Base-by-base conservation (phyloP, 1,140 invertebrate species). In the Nasonia giraulti region DNA sequence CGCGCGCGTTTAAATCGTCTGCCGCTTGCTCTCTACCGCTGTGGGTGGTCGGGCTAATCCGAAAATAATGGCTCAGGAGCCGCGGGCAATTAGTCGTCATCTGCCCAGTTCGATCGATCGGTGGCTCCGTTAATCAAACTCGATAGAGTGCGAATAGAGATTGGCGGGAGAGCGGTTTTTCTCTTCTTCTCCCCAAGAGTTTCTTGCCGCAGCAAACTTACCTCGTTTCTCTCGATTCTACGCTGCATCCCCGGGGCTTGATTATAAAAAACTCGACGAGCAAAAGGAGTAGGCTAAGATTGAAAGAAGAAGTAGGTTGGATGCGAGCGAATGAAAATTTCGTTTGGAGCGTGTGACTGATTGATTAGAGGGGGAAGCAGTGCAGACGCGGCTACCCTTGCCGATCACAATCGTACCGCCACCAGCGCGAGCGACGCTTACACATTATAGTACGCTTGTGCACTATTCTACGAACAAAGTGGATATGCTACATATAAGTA, bases 51-150 rank as follows among this genome's bases (percentile, higher is more conserved):
- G 40, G 10, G 37, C 69, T 85, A 80, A 85, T 80, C 50, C 50
- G 80, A 85, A 85, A 85, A 80, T 85, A 80, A 85, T 85, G 83
- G 78, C 50, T 27, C 2, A 62, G 27, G 76, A 44, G 40, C 10
- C 44, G 62, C 14, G 50, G 68, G 44, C 68, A 85, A 85, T 85
- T 85, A 85, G 71, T 75, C 78, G 83, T 85, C 77, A 76, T 85
- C 47, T 75, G 69, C 68, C 40, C 40, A 40, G 14, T 33, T 20
- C 23, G 37, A 68, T 80, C 83, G 83, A 79, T 80, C 77, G 47
- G 33, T 31, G 71, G 50, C 83, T 85, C 62, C 68, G 83, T 85
- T 85, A 85, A 85, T 85, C 83, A 80, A 85, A 85, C 78, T 80
- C 71, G 50, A 80, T 75, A 44, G 68, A 85, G 77, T 85, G 83